phyloP scores from a whole-genome alignment of 2,888 invertebrate species.

The Beris chalybata region DNA sequence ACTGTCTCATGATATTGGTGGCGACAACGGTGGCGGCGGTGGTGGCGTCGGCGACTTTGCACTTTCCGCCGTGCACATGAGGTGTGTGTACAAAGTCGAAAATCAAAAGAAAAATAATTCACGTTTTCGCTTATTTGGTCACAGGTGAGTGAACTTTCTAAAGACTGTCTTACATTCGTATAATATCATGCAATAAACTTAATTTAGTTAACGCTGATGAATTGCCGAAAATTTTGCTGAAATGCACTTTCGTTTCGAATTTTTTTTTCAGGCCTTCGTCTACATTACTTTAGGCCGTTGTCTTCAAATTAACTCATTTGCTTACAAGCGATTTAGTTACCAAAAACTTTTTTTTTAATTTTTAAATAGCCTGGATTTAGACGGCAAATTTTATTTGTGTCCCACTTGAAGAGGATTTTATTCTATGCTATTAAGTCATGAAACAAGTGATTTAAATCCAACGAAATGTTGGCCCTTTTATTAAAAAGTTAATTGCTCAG shows the following conservation, averaged over 20 bases:
- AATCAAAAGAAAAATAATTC: slow-evolving; percentile 15
- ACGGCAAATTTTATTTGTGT: too few relatives aligned
- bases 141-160: slow-evolving; percentile 26
- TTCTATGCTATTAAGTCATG: too few relatives aligned
- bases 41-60: too few relatives aligned
- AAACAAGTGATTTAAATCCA: too few relatives aligned
- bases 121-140: slow-evolving; percentile 25
- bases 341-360: not conserved
- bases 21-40: too few relatives aligned
- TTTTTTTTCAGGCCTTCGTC: too few relatives aligned
- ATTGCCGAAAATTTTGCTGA: slow-evolving; percentile 1
- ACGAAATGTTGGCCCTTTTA: too few relatives aligned
- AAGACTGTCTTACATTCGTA: not conserved
- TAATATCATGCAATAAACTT: not conserved
- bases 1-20: too few relatives aligned
- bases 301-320: slow-evolving; percentile 29
- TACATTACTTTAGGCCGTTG: slow-evolving; percentile 16
- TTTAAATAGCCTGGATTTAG: too few relatives aligned
- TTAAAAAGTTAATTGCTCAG: too few relatives aligned
- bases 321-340: slow-evolving; percentile 1
- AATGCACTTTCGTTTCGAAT: slow-evolving; percentile 3
- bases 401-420: too few relatives aligned
- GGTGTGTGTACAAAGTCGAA: slow-evolving; percentile 5
- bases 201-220: not conserved
- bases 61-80: too few relatives aligned